Percentiles rank a stretch among this genome's conserved stretches.
Conservation (phyloP, 2,888 invertebrate genomes). For the Troides oblongomaculatus region DNA sequence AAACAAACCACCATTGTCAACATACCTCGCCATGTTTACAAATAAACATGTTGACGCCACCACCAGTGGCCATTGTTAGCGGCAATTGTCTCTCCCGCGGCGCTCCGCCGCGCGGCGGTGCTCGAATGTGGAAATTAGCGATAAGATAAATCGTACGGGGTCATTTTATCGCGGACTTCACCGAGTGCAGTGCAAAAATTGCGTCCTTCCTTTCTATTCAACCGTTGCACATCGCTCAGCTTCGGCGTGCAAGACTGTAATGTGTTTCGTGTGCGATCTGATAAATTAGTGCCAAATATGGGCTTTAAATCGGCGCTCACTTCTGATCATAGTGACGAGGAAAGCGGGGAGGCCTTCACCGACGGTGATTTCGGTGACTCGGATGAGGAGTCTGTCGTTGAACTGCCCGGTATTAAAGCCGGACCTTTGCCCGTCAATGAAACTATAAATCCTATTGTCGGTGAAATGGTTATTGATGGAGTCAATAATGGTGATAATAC, state of each 20-base stretch:
- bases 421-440: conserved; percentile 57
- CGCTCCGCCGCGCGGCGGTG: conserved; percentile 45
- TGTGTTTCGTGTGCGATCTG: not conserved
- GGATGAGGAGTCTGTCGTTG: conserved; percentile 59
- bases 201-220: conserved; percentile 60
- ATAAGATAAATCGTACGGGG: conserved; percentile 60
- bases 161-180: conserved; percentile 50
- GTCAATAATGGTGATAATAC: conserved; percentile 15
- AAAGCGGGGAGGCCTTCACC: conserved; percentile 70
- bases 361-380: conserved; percentile 72
- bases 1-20: conserved; percentile 37
- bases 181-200: conserved; percentile 49
- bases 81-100: conserved; percentile 3
- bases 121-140: conserved; percentile 59
- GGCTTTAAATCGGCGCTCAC: conserved; percentile 58
- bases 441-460: conserved; percentile 51
- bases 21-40: conserved; percentile 30
- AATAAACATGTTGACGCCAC: conserved; percentile 35
- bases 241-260: no score
- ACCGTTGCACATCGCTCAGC: conserved; percentile 31
- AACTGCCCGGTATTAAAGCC: conserved; percentile 44
- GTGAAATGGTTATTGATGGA: not conserved
- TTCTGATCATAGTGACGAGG: conserved; percentile 67
- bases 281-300: conserved; percentile 47
- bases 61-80: conserved; percentile 15